Evolutionary conservation across 2,113 vertebrate species (phyloP), one percentile per base, ranked within the genome.

Genomic region (Pterophyllum scalare): DNA sequence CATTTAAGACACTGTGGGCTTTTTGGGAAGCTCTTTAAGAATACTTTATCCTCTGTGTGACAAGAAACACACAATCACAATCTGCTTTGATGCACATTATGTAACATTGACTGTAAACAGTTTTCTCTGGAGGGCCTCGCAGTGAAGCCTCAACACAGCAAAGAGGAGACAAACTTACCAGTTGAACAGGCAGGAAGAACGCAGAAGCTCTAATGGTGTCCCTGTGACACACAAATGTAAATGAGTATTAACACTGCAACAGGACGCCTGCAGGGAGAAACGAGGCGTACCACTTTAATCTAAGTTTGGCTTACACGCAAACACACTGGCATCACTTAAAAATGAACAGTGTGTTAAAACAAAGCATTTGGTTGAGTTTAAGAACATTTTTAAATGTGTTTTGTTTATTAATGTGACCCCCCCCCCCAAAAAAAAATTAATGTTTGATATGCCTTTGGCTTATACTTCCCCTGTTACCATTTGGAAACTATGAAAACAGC

Each of bases 121-220:
- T 33, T 58, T 28, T 58, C 33, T 26, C 14, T 8, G 54, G 7
- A 17, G n/a, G 65, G 65, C 31, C 24, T 52, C 6, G 12, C 19
- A 40, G 20, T 2, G 43, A 59, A 70, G 77, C 46, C 72, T 76
- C 80, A 81, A 17, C 54, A 56, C 38, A 62, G 17, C 8, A 15
- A 22, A 33, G 19, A 67, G 20, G 46, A 43, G 14, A 62, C 4
- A 9, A 60, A 92, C 91, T 89, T 11, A 94, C 93, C 92, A 80
- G 84, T 86, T 85, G 38, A 79, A 80, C 82, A 56, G 15, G 38
- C 74, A 87, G 86, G 33, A 80, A 33, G 60, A 81, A 89, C 20
- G 0, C 61, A 88, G 78, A 62, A 65, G 81, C 70, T 88, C 7
- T 65, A 17, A 31, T 33, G 15, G 3, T 1, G 3, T 2, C 81